A percentile compares a stretch with the other conserved stretches of the same genome.
Evolutionary conservation across 2,797 vertebrate genomes (phyloP).

Genomic region (Gadopsis marmoratus): DNA sequence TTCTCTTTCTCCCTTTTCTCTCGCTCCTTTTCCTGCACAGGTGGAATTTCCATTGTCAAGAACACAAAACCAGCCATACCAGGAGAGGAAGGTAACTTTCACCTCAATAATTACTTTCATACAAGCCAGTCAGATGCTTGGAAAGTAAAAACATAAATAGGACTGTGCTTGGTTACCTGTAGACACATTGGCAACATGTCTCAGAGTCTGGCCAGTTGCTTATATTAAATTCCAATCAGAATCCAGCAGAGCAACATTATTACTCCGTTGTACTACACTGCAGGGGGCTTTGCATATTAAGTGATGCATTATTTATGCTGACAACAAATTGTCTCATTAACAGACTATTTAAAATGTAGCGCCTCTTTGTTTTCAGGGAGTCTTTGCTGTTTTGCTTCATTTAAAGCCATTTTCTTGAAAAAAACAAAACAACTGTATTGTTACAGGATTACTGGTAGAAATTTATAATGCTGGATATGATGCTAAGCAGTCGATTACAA

Average conservation of each 20-base stretch:
- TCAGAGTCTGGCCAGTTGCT: constrained; percentile 12
- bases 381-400: constrained; percentile 1
- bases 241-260: constrained; percentile 69
- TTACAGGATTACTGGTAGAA: not conserved
- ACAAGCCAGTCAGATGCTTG: constrained; percentile 23
- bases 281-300: constrained; percentile 66
- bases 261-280: constrained; percentile 58
- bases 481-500: not conserved
- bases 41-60: constrained; percentile 8
- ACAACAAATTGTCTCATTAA: constrained; percentile 69
- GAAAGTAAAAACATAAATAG: not conserved
- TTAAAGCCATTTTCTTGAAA: constrained; percentile 9
- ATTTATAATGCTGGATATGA: not conserved
- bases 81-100: not conserved
- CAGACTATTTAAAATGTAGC: constrained; percentile 33
- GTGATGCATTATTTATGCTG: constrained; percentile 65
- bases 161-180: constrained; percentile 9
- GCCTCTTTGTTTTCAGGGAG: constrained; percentile 19
- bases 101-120: constrained; percentile 19
- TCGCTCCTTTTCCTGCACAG: constrained; percentile 92
- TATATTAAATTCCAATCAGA: constrained; percentile 57
- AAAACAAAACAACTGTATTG: not conserved
- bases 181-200: constrained; percentile 29
- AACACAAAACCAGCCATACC: not conserved
- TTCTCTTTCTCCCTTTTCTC: constrained; percentile 89